Conservation (phyloP, 92 coral and sea anemone genomes). For the Epizoanthus illoricatus region DNA sequence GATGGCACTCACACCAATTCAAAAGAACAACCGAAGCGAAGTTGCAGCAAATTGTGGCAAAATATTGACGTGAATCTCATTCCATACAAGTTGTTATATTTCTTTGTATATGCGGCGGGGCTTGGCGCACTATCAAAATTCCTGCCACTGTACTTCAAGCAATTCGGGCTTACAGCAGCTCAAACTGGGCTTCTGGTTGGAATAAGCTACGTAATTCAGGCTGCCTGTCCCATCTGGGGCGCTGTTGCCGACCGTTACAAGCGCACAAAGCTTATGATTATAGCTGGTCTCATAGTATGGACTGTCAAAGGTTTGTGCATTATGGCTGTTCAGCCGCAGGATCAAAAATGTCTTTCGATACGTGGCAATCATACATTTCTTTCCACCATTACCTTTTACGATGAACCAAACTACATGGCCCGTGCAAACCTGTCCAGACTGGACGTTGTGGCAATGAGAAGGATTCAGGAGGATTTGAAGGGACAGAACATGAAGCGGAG, state of each 20-base stretch:
- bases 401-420: background rate
- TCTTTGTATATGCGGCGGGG: conserved; percentile 55
- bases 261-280: conserved; percentile 4
- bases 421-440: background rate
- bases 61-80: background rate
- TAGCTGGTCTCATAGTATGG: background rate
- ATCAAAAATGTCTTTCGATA: background rate
- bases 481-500: background rate
- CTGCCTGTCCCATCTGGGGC: conserved; percentile 60
- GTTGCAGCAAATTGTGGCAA: background rate
- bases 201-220: conserved; percentile 48
- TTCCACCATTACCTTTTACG: background rate
- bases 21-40: background rate
- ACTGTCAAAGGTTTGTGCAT: background rate
- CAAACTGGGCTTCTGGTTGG: conserved; percentile 62
- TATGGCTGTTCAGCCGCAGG: conserved; percentile 8
- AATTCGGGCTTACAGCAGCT: conserved; percentile 58
- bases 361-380: background rate
- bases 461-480: background rate
- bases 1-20: background rate
- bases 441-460: background rate
- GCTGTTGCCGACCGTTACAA: conserved; percentile 38
- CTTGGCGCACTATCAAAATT: conserved; percentile 44
- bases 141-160: conserved; percentile 63
- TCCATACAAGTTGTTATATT: conserved; percentile 13